phyloP scores from a whole-genome alignment of 2,113 vertebrate species.

The Bambusicola thoracicus region DNA sequence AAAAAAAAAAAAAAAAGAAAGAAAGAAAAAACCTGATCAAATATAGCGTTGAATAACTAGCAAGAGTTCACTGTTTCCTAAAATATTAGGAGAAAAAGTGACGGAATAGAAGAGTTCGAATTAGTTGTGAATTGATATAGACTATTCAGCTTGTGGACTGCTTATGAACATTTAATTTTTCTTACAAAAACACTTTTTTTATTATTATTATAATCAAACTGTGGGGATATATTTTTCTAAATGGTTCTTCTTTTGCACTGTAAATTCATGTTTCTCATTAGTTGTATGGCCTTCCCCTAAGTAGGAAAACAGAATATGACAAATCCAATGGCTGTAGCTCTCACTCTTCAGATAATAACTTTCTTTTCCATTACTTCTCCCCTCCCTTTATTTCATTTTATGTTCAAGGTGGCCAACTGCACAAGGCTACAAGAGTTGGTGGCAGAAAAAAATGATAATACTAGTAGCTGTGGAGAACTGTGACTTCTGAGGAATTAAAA shows the following conservation, averaged over 20 bases:
- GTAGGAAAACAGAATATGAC: neutral
- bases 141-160: neutral
- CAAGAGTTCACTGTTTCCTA: constrained; percentile 36
- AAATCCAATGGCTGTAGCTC: neutral
- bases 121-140: neutral
- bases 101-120: neutral
- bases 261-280: neutral
- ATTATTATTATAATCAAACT: neutral
- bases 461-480: neutral
- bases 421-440: neutral
- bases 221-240: neutral
- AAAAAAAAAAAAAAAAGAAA: too few species aligned
- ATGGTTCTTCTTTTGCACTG: neutral
- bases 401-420: neutral
- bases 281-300: neutral
- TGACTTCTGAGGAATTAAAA: neutral
- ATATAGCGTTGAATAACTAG: constrained; percentile 1
- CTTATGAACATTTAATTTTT: neutral
- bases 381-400: neutral
- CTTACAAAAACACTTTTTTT: neutral
- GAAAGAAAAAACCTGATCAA: neutral
- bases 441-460: neutral
- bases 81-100: neutral
- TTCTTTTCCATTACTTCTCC: neutral
- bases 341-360: neutral